A percentile compares a stretch with the other conserved stretches of the same genome.
Evolutionary conservation across 1,140 invertebrate species (phyloP).

Genomic region (Drosophila takahashii): DNA sequence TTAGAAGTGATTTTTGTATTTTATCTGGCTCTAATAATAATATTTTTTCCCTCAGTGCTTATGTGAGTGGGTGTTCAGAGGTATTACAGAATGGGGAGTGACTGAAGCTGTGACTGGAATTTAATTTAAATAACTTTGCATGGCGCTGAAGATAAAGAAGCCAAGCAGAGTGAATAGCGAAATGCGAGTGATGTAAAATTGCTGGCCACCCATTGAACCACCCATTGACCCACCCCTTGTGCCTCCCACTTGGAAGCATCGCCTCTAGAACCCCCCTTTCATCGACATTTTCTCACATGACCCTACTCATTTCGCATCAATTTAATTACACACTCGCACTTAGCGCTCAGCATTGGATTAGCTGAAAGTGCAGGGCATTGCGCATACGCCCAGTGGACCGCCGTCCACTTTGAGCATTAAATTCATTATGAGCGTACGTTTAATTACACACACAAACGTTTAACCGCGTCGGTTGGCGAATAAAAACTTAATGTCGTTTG

Average conservation of each 20-base stretch:
- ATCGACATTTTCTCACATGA: conserved; percentile 19
- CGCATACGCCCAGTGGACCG: conserved; percentile 47
- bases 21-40: background rate
- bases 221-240: background rate
- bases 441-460: conserved; percentile 66
- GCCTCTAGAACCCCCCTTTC: no score
- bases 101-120: conserved; percentile 59
- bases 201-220: conserved; percentile 10
- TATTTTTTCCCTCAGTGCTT: conserved; percentile 9
- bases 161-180: conserved; percentile 15
- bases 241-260: background rate
- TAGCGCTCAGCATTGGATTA: conserved; percentile 56
- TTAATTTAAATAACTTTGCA: conserved; percentile 80
- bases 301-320: conserved; percentile 53
- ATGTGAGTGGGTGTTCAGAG: conserved; percentile 1
- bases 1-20: no score
- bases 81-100: conserved; percentile 8
- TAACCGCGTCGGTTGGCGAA: conserved; percentile 29
- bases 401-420: conserved; percentile 60
- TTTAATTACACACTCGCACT: conserved; percentile 67
- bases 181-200: conserved; percentile 46
- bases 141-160: conserved; percentile 37
- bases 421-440: conserved; percentile 61
- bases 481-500: conserved; percentile 57
- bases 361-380: conserved; percentile 53